Conservation (phyloP, 2,797 vertebrate genomes). For the Mionectes olivaceus region DNA sequence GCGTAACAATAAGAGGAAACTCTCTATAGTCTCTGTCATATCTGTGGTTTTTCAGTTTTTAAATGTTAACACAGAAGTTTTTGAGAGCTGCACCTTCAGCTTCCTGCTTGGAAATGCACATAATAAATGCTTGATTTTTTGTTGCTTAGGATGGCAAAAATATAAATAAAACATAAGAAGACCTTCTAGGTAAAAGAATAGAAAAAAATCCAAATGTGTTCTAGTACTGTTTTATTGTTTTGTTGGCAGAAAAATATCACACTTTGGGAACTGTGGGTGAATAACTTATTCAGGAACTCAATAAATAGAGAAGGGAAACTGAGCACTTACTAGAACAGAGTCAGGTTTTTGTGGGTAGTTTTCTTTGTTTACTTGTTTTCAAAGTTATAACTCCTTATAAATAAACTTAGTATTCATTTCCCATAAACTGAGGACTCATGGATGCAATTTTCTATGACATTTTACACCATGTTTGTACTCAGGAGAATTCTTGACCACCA, state of each 20-base stretch:
- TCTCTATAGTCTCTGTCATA: neutral
- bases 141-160: neutral
- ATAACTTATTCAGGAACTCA: constrained; percentile 18
- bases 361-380: neutral
- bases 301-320: neutral
- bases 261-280: neutral
- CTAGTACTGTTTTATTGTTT: neutral
- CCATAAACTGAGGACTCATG: neutral
- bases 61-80: neutral
- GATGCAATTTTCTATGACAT: neutral
- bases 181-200: constrained; percentile 17
- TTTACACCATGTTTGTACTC: neutral
- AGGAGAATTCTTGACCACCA: neutral
- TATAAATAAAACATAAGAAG: constrained; percentile 54
- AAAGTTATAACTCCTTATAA: neutral
- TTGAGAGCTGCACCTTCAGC: neutral
- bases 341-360: neutral
- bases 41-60: neutral
- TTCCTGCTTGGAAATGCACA: constrained; percentile 30
- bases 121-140: constrained; percentile 16
- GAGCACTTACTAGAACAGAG: neutral
- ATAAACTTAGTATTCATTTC: neutral
- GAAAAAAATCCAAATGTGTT: neutral
- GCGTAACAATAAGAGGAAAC: neutral
- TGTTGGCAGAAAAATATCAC: neutral